Evolutionary conservation across 2,888 invertebrate species (phyloP).

Genomic region (Callosobruchus maculatus): DNA sequence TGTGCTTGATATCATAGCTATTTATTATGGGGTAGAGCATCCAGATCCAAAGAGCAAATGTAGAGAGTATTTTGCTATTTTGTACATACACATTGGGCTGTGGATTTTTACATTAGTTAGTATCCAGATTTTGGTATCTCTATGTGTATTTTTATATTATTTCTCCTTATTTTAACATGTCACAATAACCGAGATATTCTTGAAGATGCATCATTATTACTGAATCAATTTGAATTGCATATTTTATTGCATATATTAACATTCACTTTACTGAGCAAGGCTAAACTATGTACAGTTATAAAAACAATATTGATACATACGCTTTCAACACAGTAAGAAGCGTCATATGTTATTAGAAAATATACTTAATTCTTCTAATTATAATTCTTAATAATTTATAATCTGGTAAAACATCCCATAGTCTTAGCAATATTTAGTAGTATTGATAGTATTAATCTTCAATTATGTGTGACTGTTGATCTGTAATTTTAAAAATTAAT

Average conservation of each 20-base stretch:
- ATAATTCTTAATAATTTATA: too few relatives aligned
- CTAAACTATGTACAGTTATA: not conserved
- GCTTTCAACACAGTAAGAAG: too few relatives aligned
- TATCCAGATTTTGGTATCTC: constrained; percentile 2
- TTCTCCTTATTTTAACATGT: too few relatives aligned
- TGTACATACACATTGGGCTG: constrained; percentile 56
- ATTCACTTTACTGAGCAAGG: not conserved
- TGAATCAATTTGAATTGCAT: not conserved
- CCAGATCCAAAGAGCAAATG: constrained; percentile 50
- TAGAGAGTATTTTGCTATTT: constrained; percentile 57
- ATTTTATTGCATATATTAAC: not conserved
- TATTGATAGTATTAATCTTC: too few relatives aligned
- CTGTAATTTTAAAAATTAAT: too few relatives aligned
- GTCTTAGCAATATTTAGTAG: too few relatives aligned
- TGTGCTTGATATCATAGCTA: constrained; percentile 41
- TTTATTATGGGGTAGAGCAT: constrained; percentile 42
- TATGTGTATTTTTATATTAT: too few relatives aligned
- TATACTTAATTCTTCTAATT: too few relatives aligned
- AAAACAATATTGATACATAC: too few relatives aligned
- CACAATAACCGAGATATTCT: not conserved
- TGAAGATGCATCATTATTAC: not conserved
- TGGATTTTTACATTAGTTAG: constrained; percentile 59
- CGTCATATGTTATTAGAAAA: too few relatives aligned
- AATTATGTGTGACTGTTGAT: too few relatives aligned
- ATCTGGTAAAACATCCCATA: too few relatives aligned